Evolutionary conservation across 1,140 invertebrate genomes (phyloP), one percentile per base, ranked within the genome.

Genomic region (Archivesica marissinica): DNA sequence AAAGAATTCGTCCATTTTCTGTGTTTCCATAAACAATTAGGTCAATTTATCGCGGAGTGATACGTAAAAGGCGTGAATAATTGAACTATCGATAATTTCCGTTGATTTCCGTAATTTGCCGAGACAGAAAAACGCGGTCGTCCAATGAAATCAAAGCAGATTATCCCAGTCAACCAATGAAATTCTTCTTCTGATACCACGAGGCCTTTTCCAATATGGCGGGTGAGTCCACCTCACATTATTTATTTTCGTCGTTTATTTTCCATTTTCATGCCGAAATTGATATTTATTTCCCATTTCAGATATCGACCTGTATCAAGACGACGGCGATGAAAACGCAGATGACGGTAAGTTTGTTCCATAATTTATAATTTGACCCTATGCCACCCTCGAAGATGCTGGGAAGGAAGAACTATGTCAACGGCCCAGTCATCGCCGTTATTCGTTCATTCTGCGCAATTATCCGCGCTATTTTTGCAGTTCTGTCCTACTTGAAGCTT

Each of bases 161-260:
- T 76, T 77, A 85, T 84, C 82, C 50, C 50, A 64, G 80, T 80
- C 80, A 78, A 83, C 92, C 92, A 93, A 93, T 93, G 88, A 91
- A 70, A 88, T 81, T 33, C 61, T 72, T 76, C 54, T 81, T 92
- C 86, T 86, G 83, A 92, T 87, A 91, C 88, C 90, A 90, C 89
- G 92, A 92, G 91, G 91, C 90, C 88, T 91, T 91, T 92, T 92
- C 90, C 92, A 93, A 93, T 88, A 93, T 93, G 92, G 92, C 92
- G 92, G 92, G 92, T 93, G 91, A 93, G 92, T 91, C 89, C 89
- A 90, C 89, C 90, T 92, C 91, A 91, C 89, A 91, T 92, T 89
- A 88, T 89, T 88, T 88, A 88, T 82, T 90, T 91, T 92, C 89
- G 91, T 90, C 85, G 79, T 86, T 85, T 88, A 86, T 88, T 92